Base-by-base conservation (phyloP, 1,140 invertebrate genomes). In the Heterodera carotae region DNA sequence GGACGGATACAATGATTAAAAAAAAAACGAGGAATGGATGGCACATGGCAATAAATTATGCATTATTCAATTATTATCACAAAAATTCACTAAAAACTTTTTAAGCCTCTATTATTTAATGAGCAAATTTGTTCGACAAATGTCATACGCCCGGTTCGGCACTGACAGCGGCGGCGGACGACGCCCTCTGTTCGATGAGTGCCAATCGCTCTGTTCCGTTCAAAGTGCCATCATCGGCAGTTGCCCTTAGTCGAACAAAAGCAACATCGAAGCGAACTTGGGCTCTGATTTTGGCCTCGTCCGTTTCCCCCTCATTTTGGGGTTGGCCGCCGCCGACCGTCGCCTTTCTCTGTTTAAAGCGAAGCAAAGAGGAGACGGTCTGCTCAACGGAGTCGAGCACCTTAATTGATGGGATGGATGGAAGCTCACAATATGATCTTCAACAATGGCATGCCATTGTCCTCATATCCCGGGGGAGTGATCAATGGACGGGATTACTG, bases 341-440 rank as follows among this genome's bases (percentile, higher is more conserved):
- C 7, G 76, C 76, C 27, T 56, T 72, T 43, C 83, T 75, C 29
- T 68, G 82, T 76, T 82, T 82, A 59, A 82, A 82, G 25, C 81
- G 83, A 25, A 84, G 78, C 6, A 82, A 72, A 2, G 59, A 69
- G 0, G 81, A 82, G 25, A 82, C 81, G 31, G 81, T 84, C 18
- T 84, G 81, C 68, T 82, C 82, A 39, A 82, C 81, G 4, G 80
- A 66, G 31, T 81, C 81, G 2, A 82, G 59, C 33, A 82, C 81
- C 81, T 82, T 27, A 78, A 80, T n/a, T n/a, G n/a, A n/a, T n/a
- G n/a, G n/a, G n/a, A n/a, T n/a, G n/a, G n/a, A n/a, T n/a, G n/a
- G n/a, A n/a, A n/a, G n/a, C n/a, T n/a, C n/a, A n/a, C n/a, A n/a
- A n/a, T n/a, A n/a, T n/a, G n/a, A n/a, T n/a, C n/a, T n/a, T n/a